These are phyloP conservation scores for Galbula dea DNA, from an alignment of 2,113 vertebrate species.

Conservation along the genomic window DNA sequence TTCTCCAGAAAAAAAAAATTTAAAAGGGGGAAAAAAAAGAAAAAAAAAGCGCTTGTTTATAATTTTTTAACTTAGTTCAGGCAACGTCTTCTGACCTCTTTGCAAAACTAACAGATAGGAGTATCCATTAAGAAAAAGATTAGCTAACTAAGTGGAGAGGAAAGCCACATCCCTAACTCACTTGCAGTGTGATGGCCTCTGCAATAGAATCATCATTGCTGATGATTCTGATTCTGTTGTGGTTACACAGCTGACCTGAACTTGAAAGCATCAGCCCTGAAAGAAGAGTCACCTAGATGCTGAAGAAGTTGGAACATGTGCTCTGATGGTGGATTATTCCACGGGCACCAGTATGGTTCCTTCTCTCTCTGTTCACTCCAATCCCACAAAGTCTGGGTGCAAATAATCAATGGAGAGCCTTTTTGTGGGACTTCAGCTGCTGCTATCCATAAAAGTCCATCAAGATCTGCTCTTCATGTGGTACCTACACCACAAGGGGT, in stretches of 20 bases:
- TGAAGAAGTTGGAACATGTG: accelerated
- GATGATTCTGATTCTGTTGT: background rate
- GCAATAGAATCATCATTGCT: too few species aligned
- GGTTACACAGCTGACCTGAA: background rate
- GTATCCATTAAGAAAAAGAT: background rate
- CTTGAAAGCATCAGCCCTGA: background rate
- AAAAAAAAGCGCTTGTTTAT: background rate
- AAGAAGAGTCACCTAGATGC: background rate
- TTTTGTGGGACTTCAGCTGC: background rate
- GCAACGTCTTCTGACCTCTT: background rate
- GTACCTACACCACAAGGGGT: background rate
- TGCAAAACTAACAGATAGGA: background rate
- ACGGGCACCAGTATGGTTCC: background rate
- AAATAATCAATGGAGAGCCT: background rate
- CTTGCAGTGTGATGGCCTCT: background rate
- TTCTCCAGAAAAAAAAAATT: background rate
- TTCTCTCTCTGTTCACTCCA: background rate
- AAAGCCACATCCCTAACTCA: background rate
- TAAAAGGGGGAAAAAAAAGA: background rate
- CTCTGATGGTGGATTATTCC: background rate
- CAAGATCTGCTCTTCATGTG: background rate
- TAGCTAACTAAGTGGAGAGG: background rate
- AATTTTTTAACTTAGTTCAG: background rate
- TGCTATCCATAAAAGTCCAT: background rate
- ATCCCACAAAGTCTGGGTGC: background rate